These are phyloP conservation scores for Pygmarrhopalites habei DNA, from an alignment of 1,140 invertebrate species.

Conservation along the genomic window DNA sequence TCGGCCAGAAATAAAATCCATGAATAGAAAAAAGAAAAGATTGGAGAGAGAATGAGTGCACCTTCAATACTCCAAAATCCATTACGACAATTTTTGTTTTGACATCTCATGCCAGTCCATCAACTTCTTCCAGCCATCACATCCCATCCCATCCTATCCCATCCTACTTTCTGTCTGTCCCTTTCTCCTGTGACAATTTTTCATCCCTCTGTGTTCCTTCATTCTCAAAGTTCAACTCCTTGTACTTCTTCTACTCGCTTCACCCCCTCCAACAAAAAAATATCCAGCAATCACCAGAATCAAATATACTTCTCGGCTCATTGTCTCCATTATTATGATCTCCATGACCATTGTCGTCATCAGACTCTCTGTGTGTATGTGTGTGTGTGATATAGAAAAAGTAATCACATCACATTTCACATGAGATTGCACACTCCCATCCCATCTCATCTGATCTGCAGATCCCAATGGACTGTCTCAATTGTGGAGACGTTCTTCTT, in stretches of 20 bases:
- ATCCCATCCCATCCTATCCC: neutral
- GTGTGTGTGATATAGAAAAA: too few relatives aligned
- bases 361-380: too few relatives aligned
- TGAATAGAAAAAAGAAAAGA: neutral
- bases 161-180: neutral
- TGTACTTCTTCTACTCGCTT: neutral
- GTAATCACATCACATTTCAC: too few relatives aligned
- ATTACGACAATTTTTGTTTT: conserved; percentile 28
- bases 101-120: conserved; percentile 11
- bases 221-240: too few relatives aligned
- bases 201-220: too few relatives aligned
- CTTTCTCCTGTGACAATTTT: conserved; percentile 8
- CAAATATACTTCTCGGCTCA: neutral
- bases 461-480: too few relatives aligned
- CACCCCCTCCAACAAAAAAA: neutral
- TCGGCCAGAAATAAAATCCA: conserved; percentile 17
- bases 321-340: neutral
- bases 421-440: too few relatives aligned
- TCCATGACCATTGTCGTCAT: neutral
- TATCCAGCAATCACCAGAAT: neutral
- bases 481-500: too few relatives aligned
- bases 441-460: too few relatives aligned
- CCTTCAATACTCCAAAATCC: conserved; percentile 17
- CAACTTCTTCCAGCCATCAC: too few relatives aligned
- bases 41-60: neutral